Base-by-base conservation (phyloP, 2,797 vertebrate genomes). In the Telmatherina bonti region DNA sequence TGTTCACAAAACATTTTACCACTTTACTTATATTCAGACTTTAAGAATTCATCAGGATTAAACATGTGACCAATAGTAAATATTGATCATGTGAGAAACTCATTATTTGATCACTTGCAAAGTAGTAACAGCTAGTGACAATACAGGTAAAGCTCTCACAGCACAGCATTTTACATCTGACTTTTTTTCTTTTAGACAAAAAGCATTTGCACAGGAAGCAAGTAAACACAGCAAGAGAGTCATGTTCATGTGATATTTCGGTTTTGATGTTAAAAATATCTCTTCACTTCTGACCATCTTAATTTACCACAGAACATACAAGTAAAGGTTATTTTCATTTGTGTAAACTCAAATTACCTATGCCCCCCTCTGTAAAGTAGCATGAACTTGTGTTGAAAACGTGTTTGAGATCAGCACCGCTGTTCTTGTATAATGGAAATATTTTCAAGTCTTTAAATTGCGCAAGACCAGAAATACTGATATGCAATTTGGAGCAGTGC, bases 381-480 rank as follows among this genome's bases (percentile, higher is more conserved):
- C 45, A 5, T 27, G 11, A 74, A 10, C 38, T n/a, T 20, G 24
- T 22, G 16, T 15, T 41, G 16, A 70, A 65, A 53, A 69, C 15
- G 0, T 49, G 36, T 18, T 33, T 18, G 29, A 73, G 26, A 69
- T 63, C 49, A 61, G 49, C 62, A 1, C 3, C 6, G 53, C 60
- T 3, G 16, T 22, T 67, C n/a, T n/a, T 7, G 43, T 31, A 27
- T 63, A 47, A 63, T 58, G 47, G 12, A 55, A 47, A n/a, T 20
- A 15, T 72, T 41, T 54, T 62, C 0, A 15, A 51, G 54, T 74
- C 1, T 56, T 57, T 20, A 57, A 52, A 38, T 86, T 86, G 70
- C 35, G 66, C 83, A 89, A 88, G 65, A 78, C n/a, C 57, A 76
- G 12, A 74, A 24, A 72, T 13, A 10, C 15, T 66, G 51, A 79